Conservation (phyloP, 2,113 vertebrate species). For the Ovibos moschatus region DNA sequence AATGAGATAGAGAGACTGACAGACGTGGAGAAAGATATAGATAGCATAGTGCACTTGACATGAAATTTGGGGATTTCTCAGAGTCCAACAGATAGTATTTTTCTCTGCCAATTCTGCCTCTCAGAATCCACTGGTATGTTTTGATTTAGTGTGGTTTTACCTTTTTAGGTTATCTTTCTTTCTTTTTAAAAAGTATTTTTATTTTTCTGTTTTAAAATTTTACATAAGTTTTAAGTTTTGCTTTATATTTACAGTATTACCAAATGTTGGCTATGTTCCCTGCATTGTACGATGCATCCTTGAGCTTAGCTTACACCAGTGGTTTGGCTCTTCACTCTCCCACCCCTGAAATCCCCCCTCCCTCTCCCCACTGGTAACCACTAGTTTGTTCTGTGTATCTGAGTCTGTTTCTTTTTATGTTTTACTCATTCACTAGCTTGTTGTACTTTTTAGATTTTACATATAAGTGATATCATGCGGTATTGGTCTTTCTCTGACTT, state of each 20-base stretch:
- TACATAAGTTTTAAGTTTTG: not conserved
- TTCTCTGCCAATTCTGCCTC: not conserved
- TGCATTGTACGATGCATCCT: accelerated
- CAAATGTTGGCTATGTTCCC: not conserved
- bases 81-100: not conserved
- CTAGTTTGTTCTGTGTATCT: not conserved
- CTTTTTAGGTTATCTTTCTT: not conserved
- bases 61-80: not conserved
- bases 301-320: not conserved
- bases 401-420: not conserved
- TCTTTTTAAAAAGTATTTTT: not conserved
- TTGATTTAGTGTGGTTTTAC: not conserved
- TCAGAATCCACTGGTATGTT: not conserved
- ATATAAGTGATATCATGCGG: not conserved
- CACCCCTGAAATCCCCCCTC: not conserved
- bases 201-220: not conserved
- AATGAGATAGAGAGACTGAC: not conserved
- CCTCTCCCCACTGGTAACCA: not conserved
- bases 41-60: not conserved
- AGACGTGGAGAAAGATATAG: not conserved
- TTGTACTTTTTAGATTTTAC: not conserved
- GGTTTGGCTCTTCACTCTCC: not conserved
- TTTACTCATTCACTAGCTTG: not conserved
- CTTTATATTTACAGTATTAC: not conserved
- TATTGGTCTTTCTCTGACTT: not conserved